A percentile compares a stretch with the other conserved stretches of the same genome.
Conservation (phyloP, 2,113 vertebrate species). For the Aphyosemion australe region DNA sequence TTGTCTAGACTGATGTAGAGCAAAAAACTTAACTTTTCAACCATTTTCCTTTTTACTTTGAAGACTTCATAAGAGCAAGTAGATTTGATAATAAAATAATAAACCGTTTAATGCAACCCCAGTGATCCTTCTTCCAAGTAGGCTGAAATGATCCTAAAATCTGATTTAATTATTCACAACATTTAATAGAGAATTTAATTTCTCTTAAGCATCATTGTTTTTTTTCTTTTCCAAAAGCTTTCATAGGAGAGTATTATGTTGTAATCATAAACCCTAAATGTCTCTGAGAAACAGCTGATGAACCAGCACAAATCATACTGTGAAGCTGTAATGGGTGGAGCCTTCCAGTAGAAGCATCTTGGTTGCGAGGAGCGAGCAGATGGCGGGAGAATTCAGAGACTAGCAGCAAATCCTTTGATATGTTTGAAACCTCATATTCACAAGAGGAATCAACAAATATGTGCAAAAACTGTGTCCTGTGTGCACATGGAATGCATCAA, state of each 20-base stretch:
- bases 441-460: conserved; percentile 52
- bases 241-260: too few relatives aligned
- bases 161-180: too few relatives aligned
- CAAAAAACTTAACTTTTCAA: too few relatives aligned
- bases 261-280: not conserved
- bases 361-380: conserved; percentile 51
- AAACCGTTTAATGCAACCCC: not conserved
- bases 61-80: not conserved
- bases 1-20: too few relatives aligned
- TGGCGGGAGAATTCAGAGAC: conserved; percentile 51
- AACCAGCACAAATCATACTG: conserved; percentile 21
- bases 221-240: too few relatives aligned
- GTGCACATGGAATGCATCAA: conserved; percentile 40
- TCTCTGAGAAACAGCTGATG: conserved; percentile 2
- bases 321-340: conserved; percentile 23
- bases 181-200: too few relatives aligned
- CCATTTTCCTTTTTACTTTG: not conserved
- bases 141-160: too few relatives aligned
- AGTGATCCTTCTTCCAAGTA: too few relatives aligned
- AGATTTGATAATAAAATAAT: not conserved
- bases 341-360: conserved; percentile 48
- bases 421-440: conserved; percentile 45
- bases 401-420: conserved; percentile 50
- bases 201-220: too few relatives aligned
- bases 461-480: conserved; percentile 46